These are phyloP conservation scores for Branchipolynoe longqiensis DNA, from an alignment of 2,888 invertebrate species.

Conservation along the genomic window DNA sequence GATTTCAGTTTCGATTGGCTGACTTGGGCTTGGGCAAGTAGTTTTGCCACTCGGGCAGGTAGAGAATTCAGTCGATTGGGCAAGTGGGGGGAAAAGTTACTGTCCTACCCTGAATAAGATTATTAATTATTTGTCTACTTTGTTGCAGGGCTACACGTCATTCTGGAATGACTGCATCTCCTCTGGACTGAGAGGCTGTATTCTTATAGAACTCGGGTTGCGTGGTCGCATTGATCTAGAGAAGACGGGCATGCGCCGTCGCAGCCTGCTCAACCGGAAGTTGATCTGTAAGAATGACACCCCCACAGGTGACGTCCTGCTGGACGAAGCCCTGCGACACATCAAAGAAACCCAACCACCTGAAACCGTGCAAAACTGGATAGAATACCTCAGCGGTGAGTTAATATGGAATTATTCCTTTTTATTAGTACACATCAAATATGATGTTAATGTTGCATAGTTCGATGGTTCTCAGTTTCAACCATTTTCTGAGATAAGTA, in stretches of 20 bases:
- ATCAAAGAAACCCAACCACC: conserved; percentile 98
- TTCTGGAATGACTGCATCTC: conserved; percentile 99
- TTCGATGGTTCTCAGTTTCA: too few species aligned
- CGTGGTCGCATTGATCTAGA: conserved; percentile 97
- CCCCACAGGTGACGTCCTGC: conserved; percentile 97
- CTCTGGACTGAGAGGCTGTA: conserved; percentile 98
- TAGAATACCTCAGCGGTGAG: conserved; percentile 98
- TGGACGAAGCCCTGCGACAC: conserved; percentile 94
- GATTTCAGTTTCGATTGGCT: too few species aligned
- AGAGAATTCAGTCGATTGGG: too few species aligned
- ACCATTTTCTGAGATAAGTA: too few species aligned
- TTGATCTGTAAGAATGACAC: conserved; percentile 89
- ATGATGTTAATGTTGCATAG: too few species aligned
- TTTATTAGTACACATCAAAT: background rate
- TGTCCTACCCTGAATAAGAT: too few species aligned
- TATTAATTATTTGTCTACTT: too few species aligned
- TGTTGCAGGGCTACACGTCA: conserved; percentile 84
- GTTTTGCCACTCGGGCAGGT: too few species aligned
- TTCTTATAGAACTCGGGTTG: conserved; percentile 97
- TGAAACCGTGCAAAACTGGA: conserved; percentile 99
- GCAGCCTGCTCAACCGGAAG: conserved; percentile 93
- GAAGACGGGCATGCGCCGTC: conserved; percentile 94
- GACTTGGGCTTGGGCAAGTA: too few species aligned
- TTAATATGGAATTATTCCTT: conserved; percentile 59
- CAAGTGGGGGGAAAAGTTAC: too few species aligned